phyloP scores from a whole-genome alignment of 2,113 vertebrate genomes.

The Aplodontia rufa region DNA sequence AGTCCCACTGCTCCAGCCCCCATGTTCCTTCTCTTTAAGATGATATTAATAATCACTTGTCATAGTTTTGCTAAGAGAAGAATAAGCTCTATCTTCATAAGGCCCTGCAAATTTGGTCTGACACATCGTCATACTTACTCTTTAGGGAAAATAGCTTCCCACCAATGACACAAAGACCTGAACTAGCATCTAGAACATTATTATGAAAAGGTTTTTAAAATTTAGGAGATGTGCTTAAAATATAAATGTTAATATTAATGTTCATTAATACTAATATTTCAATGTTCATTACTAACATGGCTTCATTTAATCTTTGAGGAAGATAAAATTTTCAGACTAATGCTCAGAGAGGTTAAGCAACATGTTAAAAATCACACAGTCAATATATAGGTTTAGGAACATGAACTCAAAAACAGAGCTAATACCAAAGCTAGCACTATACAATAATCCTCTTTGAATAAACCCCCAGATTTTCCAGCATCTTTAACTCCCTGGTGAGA shows the following conservation, averaged over 20 bases:
- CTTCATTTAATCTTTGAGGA: neutral
- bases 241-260: too few relatives aligned
- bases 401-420: neutral
- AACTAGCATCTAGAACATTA: neutral
- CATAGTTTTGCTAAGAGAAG: neutral
- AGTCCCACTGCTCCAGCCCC: too few relatives aligned
- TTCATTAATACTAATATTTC: neutral
- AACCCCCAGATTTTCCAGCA: neutral
- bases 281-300: neutral
- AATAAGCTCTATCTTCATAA: neutral
- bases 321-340: neutral
- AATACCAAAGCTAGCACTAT: neutral
- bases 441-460: neutral
- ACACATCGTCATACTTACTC: neutral
- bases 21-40: conserved; percentile 51
- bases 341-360: neutral
- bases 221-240: neutral
- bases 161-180: neutral
- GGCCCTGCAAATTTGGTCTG: neutral
- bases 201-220: neutral
- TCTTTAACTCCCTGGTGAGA: neutral
- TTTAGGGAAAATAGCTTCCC: neutral
- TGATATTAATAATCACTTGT: neutral
- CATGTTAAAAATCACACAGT: conserved; percentile 8
- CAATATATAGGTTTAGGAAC: neutral